phyloP scores from a whole-genome alignment of 2,113 vertebrate genomes.

The Coreoperca whiteheadi region DNA sequence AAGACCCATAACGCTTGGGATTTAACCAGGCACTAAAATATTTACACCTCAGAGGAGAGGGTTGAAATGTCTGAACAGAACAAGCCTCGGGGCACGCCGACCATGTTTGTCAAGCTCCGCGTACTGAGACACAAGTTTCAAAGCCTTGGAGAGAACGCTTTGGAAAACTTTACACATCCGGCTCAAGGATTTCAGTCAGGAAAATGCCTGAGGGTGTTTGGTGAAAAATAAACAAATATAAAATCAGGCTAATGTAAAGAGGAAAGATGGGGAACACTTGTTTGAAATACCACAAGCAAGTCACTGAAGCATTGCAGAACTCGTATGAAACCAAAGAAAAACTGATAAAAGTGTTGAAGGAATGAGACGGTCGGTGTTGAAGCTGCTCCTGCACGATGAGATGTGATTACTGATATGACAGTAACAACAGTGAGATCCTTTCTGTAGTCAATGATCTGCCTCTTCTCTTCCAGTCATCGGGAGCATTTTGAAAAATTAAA shows the following conservation, averaged over 20 bases:
- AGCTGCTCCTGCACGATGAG: not conserved
- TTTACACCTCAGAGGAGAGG: constrained; percentile 48
- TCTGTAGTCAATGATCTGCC: not conserved
- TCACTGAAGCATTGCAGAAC: not conserved
- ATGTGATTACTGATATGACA: not conserved
- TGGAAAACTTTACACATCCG: constrained; percentile 16
- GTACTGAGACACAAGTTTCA: constrained; percentile 25
- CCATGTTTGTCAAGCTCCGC: constrained; percentile 41
- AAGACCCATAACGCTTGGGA: not conserved
- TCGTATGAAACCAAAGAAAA: constrained; percentile 14
- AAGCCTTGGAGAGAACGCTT: constrained; percentile 18
- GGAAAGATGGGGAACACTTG: not conserved
- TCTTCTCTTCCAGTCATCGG: not conserved
- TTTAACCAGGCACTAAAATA: constrained; percentile 57
- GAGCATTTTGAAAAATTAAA: not conserved
- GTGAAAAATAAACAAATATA: constrained; percentile 27
- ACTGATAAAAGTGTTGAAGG: constrained; percentile 10
- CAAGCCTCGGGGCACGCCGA: constrained; percentile 47
- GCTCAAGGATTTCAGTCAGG: constrained; percentile 35
- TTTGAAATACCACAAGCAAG: constrained; percentile 16
- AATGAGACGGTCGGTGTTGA: not conserved
- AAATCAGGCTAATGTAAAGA: constrained; percentile 30
- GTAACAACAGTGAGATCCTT: not conserved
- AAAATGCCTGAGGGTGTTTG: constrained; percentile 25
- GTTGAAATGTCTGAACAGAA: constrained; percentile 52